These are phyloP conservation scores for Eufriesea mexicana DNA, from an alignment of 1,140 invertebrate species.

Conservation along the genomic window DNA sequence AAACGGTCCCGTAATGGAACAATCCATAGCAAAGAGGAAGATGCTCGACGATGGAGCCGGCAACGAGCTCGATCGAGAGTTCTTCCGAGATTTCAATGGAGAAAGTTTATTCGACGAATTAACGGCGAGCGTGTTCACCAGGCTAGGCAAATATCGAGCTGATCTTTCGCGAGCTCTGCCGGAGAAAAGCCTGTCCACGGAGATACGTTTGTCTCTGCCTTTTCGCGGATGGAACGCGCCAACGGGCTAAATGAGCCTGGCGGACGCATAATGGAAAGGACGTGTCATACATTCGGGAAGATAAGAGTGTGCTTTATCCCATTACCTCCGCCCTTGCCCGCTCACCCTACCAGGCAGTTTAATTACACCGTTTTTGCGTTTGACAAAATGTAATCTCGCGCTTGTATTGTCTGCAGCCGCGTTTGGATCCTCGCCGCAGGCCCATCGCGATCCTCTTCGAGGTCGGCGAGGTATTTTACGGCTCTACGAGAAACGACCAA, in stretches of 20 bases:
- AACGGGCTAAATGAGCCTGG: conserved; percentile 46
- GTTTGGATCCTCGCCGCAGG: not conserved
- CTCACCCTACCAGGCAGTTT: not conserved
- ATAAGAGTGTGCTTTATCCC: conserved; percentile 41
- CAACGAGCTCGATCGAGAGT: not conserved
- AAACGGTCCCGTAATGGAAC: too few species aligned
- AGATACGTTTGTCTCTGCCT: not conserved
- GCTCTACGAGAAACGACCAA: too few species aligned
- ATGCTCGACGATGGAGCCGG: conserved; percentile 19
- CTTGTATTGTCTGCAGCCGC: not conserved
- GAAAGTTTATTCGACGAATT: conserved; percentile 60
- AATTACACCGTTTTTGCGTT: conserved; percentile 26
- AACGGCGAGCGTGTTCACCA: conserved; percentile 36
- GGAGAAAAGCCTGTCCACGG: not conserved
- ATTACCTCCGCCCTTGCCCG: not conserved
- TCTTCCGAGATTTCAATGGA: too few species aligned
- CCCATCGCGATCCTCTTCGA: not conserved
- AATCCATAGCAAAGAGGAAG: not conserved
- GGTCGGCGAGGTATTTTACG: not conserved
- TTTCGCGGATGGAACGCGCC: not conserved
- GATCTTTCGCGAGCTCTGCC: conserved; percentile 9
- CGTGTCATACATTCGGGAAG: conserved; percentile 52
- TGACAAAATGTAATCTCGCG: conserved; percentile 36
- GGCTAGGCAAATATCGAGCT: conserved; percentile 49
- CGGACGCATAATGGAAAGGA: conserved; percentile 51